A percentile compares a stretch with the other conserved stretches of the same genome.
Evolutionary conservation across 2,113 vertebrate genomes (phyloP).

Genomic region (Chinchilla lanigera): DNA sequence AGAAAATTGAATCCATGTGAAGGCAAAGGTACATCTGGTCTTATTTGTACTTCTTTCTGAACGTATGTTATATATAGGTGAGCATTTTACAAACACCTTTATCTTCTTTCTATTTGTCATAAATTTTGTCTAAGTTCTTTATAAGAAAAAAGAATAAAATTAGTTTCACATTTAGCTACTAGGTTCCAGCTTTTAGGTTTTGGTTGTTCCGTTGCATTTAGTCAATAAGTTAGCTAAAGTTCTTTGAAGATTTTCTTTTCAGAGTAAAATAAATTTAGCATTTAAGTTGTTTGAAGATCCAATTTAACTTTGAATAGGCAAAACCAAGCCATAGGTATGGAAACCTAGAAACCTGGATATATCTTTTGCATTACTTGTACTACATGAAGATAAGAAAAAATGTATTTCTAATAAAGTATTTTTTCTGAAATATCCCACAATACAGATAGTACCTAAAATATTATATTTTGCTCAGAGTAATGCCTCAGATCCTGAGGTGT

Average conservation of each 20-base stretch:
- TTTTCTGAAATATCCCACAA: constrained; percentile 26
- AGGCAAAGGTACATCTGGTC: not conserved
- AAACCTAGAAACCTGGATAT: not conserved
- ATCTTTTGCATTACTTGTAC: not conserved
- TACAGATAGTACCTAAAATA: constrained; percentile 16
- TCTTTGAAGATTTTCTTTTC: not conserved
- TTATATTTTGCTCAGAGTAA: not conserved
- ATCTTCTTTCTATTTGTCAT: not conserved
- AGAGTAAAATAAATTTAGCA: not conserved
- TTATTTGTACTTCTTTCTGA: constrained; percentile 20
- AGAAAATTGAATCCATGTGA: constrained; percentile 26
- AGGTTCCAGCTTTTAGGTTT: constrained; percentile 36
- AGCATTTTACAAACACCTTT: not conserved
- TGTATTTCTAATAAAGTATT: not conserved
- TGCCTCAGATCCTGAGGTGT: not conserved
- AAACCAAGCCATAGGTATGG: constrained; percentile 40
- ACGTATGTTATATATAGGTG: not conserved
- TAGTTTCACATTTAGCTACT: not conserved
- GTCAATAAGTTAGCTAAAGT: constrained; percentile 51
- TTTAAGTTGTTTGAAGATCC: not conserved
- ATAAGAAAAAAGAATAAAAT: constrained; percentile 41
- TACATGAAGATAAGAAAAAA: constrained; percentile 48
- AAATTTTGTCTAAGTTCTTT: not conserved
- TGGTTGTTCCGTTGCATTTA: not conserved
- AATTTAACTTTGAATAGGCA: constrained; percentile 51